Evolutionary conservation across 2,113 vertebrate species (phyloP), one percentile per base, ranked within the genome.

Genomic region (Myiopsitta monachus): DNA sequence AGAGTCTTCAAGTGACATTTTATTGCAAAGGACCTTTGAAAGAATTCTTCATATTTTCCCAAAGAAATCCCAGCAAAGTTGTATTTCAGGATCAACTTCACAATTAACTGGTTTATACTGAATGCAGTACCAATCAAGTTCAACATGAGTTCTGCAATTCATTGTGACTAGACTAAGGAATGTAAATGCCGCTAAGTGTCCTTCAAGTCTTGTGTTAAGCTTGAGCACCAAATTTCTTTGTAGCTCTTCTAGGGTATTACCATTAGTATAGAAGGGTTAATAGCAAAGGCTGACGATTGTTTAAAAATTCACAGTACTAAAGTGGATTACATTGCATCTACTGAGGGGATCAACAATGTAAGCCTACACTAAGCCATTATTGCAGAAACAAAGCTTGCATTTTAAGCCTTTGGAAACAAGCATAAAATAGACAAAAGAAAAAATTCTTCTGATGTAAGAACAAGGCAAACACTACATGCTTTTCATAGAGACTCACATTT

Each of bases 381-480:
- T 96, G 97, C 95, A 98, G 98, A 99, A 98, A 99, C 98, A 99
- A 98, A 98, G 98, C 97, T 98, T 98, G 98, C 98, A 98, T 98
- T 99, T 98, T 98, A 98, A 98, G 98, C 97, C 98, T 98, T 97
- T 98, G 95, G 98, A 98, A 98, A 98, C 98, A 98, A 98, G 98
- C 97, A 98, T 98, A 98, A 98, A 98, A 98, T 95, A 97, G 97
- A 98, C 98, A 98, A 98, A 98, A 97, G 98, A 92, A 98, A 98
- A 98, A 98, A 98, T 98, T 98, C 98, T 98, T 98, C 98, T 98
- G 97, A 98, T 98, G 98, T 98, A 98, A 98, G 98, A 98, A 98
- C 97, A 98, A 98, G 98, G 97, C 97, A 97, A 97, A 98, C 95
- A 98, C 96, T 98, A 96, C 97, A 98, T 97, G 97, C 98, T 98